Base-by-base conservation (phyloP, 2,888 invertebrate species). In the Schizaphis graminum region DNA sequence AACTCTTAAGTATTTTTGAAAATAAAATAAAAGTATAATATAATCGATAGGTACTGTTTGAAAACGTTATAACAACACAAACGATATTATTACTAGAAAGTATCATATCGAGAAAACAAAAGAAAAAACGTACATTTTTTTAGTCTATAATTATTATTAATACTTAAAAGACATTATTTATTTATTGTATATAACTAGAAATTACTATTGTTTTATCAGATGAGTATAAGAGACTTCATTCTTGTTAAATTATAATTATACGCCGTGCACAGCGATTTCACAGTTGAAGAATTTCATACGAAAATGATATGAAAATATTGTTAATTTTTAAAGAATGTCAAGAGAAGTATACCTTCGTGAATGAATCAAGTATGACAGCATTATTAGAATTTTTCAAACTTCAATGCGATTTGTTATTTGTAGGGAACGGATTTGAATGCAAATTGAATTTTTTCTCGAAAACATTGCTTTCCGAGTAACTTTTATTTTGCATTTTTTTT, bases 161-260 rank as follows among this genome's bases (percentile, higher is more conserved):
- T 49, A 87, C 10, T 3, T 49, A 88, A 53, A 24, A 88, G 35
- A 77, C 26, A 3, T 35, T 77, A 77, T 77, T 77, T 77, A 77
- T 77, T 2, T 88, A 53, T 49, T n/a, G 21, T 87, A 16, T 21
- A 49, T 28, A 87, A 87, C 4, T 53, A 88, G 24, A 90, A 21
- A 49, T 47, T 90, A 44, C 26, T 7, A 90, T 90, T 67, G 49
- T 90, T 90, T 90, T 47, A 67, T 67, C 35, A 35, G 67, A 67
- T n/a, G 21, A 67, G 26, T 26, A 4, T 0, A 57, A 57, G 67
- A 67, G 35, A 77, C 3, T 77, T 21, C 3, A 7, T 77, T 77
- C 77, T 35, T 8, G 21, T 67, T n/a, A n/a, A 67, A 67, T 61
- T n/a, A 67, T 67, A 67, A 67, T 77, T 77, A 77, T 77, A 77